Percentiles rank a stretch among this genome's conserved stretches.
Conservation (phyloP, 2,797 vertebrate genomes). For the Aldrovandia affinis region DNA sequence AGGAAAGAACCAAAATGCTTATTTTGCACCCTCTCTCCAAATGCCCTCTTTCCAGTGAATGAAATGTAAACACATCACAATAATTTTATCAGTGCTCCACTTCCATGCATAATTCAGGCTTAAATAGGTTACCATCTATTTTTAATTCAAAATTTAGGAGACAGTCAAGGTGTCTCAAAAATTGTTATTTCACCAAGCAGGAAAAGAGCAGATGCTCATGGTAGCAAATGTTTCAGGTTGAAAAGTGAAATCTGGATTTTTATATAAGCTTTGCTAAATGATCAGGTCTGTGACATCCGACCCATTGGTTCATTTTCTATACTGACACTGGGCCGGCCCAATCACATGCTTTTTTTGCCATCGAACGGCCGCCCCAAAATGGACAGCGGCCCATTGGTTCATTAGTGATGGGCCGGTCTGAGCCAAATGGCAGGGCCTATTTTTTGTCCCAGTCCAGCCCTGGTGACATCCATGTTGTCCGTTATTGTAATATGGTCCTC, state of each 20-base stretch:
- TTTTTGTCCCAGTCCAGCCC: too few species aligned
- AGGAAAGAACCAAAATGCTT: neutral
- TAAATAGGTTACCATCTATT: too few species aligned
- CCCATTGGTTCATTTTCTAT: too few species aligned
- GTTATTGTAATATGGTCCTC: too few species aligned
- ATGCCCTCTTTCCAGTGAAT: neutral
- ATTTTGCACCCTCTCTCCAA: neutral
- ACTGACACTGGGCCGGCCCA: too few species aligned
- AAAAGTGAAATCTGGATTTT: neutral
- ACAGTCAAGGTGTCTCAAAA: neutral
- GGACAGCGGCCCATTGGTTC: too few species aligned
- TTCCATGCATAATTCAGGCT: neutral
- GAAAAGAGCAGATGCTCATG: neutral
- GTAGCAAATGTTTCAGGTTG: neutral
- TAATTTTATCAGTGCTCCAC: neutral
- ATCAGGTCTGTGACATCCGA: neutral
- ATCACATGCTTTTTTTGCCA: too few species aligned
- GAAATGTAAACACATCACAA: neutral
- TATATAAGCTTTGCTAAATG: neutral
- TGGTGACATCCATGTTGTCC: too few species aligned
- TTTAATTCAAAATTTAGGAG: neutral
- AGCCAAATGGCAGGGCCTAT: too few species aligned
- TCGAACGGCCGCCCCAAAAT: too few species aligned
- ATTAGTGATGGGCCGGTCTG: too few species aligned
- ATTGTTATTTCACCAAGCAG: neutral